Conservation (phyloP, 2,888 invertebrate genomes). For the Hirtodrosophila confusa region DNA sequence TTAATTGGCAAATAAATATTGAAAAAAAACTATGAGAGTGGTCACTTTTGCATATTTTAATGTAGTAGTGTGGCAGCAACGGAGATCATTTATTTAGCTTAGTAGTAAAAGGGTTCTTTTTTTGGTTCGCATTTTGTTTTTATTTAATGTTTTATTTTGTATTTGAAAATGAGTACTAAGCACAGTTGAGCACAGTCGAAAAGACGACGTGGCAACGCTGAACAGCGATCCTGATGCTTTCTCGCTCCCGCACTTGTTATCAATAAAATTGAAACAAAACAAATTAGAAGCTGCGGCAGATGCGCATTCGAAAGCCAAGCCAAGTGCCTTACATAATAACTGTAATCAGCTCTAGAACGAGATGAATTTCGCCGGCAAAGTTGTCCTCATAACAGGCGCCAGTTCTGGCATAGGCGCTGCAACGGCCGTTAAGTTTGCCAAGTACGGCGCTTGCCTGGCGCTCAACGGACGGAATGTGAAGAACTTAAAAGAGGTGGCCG, state of each 20-base stretch:
- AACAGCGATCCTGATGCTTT: constrained; percentile 30
- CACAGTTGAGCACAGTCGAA: too few species aligned
- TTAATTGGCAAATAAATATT: too few species aligned
- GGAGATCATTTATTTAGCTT: too few species aligned
- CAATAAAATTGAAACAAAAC: constrained; percentile 21
- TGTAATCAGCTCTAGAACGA: not conserved
- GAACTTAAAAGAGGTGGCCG: constrained; percentile 87
- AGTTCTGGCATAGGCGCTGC: constrained; percentile 91
- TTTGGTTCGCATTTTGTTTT: too few species aligned
- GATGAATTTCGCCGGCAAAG: constrained; percentile 87
- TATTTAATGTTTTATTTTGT: too few species aligned
- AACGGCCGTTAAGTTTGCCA: constrained; percentile 88
- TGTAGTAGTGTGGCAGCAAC: too few species aligned
- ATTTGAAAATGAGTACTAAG: too few species aligned
- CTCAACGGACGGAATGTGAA: constrained; percentile 87
- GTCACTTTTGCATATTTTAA: too few species aligned
- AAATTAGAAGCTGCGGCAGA: constrained; percentile 27
- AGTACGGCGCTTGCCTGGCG: constrained; percentile 87
- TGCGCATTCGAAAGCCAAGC: constrained; percentile 23
- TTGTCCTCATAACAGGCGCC: constrained; percentile 88
- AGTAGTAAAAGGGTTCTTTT: too few species aligned
- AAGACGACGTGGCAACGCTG: constrained; percentile 15
- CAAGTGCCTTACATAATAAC: constrained; percentile 48
- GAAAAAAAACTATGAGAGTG: too few species aligned
- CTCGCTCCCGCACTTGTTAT: constrained; percentile 36